Evolutionary conservation across 2,797 vertebrate genomes (phyloP).

Genomic region (Enteromius argenteus): DNA sequence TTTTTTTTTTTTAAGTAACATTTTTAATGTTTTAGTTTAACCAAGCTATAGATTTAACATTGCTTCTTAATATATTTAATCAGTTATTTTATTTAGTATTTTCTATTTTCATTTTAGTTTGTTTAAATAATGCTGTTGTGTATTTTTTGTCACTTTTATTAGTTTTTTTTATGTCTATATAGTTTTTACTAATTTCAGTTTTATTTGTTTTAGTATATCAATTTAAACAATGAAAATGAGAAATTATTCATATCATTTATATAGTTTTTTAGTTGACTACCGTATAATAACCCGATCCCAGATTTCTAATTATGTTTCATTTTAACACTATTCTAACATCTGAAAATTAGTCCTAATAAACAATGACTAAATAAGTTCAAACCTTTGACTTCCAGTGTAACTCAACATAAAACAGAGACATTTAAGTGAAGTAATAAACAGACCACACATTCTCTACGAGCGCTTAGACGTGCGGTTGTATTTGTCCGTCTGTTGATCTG

Average conservation of each 20-base stretch:
- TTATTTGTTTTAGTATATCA: not conserved
- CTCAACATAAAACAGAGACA: not conserved
- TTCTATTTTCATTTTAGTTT: not conserved
- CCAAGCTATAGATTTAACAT: no score
- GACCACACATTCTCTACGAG: not conserved
- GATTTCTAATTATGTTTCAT: not conserved
- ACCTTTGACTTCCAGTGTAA: not conserved
- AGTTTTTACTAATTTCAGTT: not conserved
- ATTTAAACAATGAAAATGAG: not conserved
- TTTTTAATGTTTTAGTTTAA: no score
- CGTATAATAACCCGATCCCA: not conserved
- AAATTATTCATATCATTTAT: not conserved
- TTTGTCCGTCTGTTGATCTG: conserved; percentile 1
- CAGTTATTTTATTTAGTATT: not conserved
- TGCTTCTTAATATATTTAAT: not conserved
- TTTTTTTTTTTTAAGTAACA: not conserved
- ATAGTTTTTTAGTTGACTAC: not conserved
- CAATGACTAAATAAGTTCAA: not conserved
- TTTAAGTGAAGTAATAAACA: not conserved
- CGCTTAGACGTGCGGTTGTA: not conserved
- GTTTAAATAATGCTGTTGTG: not conserved
- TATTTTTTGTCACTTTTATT: not conserved
- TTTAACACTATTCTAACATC: not conserved
- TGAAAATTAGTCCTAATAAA: not conserved
- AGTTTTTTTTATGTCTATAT: not conserved